These are phyloP conservation scores for Pristiophorus japonicus DNA, from an alignment of 2,113 vertebrate species.

Conservation along the genomic window DNA sequence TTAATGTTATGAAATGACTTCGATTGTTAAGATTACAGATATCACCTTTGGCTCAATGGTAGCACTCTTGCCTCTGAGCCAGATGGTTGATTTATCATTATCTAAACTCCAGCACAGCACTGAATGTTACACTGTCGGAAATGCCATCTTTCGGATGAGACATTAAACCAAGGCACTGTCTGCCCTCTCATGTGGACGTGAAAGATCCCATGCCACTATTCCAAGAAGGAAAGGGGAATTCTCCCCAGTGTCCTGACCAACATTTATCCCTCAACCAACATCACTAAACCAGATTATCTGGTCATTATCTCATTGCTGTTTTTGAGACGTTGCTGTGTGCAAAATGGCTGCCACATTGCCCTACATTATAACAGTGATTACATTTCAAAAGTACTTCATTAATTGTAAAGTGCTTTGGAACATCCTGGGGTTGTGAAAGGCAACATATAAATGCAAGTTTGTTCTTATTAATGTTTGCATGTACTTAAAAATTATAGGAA, in stretches of 20 bases:
- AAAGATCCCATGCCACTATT: background rate
- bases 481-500: background rate
- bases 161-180: background rate
- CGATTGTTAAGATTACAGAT: background rate
- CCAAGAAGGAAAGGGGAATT: background rate
- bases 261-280: background rate
- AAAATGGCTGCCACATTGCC: background rate
- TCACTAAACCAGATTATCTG: background rate
- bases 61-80: background rate
- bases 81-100: background rate
- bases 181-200: too few relatives aligned
- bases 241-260: background rate
- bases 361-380: background rate
- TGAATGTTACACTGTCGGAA: background rate
- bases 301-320: background rate
- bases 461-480: too few relatives aligned
- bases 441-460: background rate
- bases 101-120: background rate
- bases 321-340: background rate
- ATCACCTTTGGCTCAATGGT: background rate
- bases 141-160: background rate
- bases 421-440: background rate
- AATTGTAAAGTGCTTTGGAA: background rate
- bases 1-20: background rate
- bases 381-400: background rate